A percentile compares a stretch with the other conserved stretches of the same genome.
These are phyloP conservation scores for Bryconaethiops microstoma DNA, from an alignment of 2,797 vertebrate genomes.

Conservation along the genomic window DNA sequence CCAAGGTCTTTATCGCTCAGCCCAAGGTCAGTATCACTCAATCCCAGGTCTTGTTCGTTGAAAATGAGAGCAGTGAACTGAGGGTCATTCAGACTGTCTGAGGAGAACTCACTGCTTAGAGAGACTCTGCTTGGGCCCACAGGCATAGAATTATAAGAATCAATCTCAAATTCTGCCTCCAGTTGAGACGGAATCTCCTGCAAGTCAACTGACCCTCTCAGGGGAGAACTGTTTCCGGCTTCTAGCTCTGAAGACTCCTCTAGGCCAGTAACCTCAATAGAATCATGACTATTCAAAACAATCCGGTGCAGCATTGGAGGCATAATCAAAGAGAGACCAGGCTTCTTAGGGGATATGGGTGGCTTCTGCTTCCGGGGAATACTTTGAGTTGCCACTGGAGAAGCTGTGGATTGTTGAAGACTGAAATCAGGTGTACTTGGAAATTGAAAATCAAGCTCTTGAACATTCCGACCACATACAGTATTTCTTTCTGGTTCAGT, in stretches of 20 bases:
- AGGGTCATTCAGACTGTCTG: constrained; percentile 71
- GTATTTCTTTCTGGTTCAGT: constrained; percentile 8
- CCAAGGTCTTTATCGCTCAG: constrained; percentile 68
- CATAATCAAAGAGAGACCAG: constrained; percentile 78
- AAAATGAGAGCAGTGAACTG: constrained; percentile 71
- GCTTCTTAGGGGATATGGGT: constrained; percentile 83
- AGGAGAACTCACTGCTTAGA: constrained; percentile 70
- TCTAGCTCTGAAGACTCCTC: constrained; percentile 17
- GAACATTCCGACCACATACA: constrained; percentile 29
- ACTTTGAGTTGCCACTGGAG: constrained; percentile 55
- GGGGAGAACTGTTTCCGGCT: background rate
- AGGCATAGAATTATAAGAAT: constrained; percentile 71
- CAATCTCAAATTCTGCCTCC: constrained; percentile 67
- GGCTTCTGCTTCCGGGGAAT: constrained; percentile 76
- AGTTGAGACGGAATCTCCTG: constrained; percentile 30
- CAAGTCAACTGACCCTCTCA: constrained; percentile 13
- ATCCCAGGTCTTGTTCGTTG: constrained; percentile 69
- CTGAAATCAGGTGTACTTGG: background rate
- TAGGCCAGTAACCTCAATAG: constrained; percentile 57
- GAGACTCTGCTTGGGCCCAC: constrained; percentile 75
- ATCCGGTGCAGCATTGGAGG: constrained; percentile 69
- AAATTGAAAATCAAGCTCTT: constrained; percentile 2
- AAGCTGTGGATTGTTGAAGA: constrained; percentile 19
- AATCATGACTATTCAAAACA: constrained; percentile 65
- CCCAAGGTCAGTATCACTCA: constrained; percentile 62